These are phyloP conservation scores for Ageneiosus marmoratus DNA, from an alignment of 2,113 vertebrate species.

Conservation along the genomic window DNA sequence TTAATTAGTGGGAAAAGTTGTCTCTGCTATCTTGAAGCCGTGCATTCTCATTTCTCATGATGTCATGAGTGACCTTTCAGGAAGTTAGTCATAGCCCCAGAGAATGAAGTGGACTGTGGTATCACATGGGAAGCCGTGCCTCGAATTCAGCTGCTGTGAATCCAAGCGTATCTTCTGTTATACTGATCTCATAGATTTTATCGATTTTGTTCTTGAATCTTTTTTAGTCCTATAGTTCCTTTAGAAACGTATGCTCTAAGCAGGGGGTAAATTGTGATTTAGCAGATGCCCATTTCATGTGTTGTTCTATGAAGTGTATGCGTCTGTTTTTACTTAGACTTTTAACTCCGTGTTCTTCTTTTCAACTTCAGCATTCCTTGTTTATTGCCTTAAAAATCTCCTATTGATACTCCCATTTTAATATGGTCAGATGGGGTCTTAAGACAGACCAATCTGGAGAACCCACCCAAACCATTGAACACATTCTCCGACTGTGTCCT, in stretches of 20 bases:
- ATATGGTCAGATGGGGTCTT: too few relatives aligned
- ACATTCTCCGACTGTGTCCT: too few relatives aligned
- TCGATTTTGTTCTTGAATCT: not conserved
- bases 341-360: too few relatives aligned
- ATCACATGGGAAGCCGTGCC: not conserved
- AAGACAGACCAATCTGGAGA: too few relatives aligned
- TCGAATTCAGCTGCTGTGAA: not conserved
- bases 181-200: not conserved
- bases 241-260: not conserved
- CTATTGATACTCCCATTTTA: too few relatives aligned
- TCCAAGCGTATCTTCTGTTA: not conserved
- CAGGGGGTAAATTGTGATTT: not conserved
- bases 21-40: conserved; percentile 1
- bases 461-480: too few relatives aligned
- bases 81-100: conserved; percentile 19
- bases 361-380: too few relatives aligned
- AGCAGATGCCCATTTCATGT: not conserved
- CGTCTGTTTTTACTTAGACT: not conserved
- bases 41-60: conserved; percentile 36
- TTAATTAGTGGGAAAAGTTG: not conserved
- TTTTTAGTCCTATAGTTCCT: not conserved
- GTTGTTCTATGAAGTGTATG: not conserved
- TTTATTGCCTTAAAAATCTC: too few relatives aligned
- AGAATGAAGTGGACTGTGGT: not conserved
- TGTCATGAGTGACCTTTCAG: conserved; percentile 32